Percentiles rank a stretch among this genome's conserved stretches.
Evolutionary conservation across 2,113 vertebrate genomes (phyloP).

Genomic region (Neogobius melanostomus): DNA sequence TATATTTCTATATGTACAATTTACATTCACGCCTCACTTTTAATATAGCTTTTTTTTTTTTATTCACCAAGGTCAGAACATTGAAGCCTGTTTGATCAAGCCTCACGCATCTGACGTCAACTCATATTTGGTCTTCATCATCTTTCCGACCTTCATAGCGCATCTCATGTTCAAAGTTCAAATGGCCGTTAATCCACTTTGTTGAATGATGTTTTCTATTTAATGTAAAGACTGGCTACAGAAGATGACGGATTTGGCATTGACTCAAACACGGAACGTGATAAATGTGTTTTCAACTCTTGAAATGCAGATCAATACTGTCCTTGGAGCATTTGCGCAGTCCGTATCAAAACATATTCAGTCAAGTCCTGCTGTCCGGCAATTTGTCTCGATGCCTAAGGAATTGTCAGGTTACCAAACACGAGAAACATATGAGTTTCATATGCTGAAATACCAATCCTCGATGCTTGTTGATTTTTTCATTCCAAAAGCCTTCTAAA

Average conservation of each 20-base stretch:
- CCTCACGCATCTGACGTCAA: background rate
- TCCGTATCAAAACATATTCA: constrained; percentile 7
- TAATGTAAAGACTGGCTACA: background rate
- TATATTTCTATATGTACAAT: constrained; percentile 46
- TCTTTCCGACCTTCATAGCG: background rate
- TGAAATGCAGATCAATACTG: constrained; percentile 29
- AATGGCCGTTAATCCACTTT: constrained; percentile 8
- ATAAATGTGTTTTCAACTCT: background rate
- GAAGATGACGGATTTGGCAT: constrained; percentile 9
- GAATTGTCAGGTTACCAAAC: constrained; percentile 1
- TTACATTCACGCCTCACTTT: constrained; percentile 8
- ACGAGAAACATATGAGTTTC: constrained; percentile 19
- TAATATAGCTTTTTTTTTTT: background rate
- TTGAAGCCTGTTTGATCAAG: background rate
- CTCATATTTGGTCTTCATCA: background rate
- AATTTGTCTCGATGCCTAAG: background rate
- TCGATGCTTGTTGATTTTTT: background rate
- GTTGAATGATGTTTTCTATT: constrained; percentile 14
- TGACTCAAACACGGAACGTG: background rate
- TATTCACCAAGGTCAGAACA: background rate
- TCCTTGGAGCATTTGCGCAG: constrained; percentile 10
- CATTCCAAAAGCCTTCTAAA: background rate
- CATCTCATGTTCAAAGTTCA: constrained; percentile 13
- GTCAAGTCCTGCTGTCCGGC: background rate
- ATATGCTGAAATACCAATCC: background rate